phyloP scores from a whole-genome alignment of 2,113 vertebrate genomes.

The Sebastes fasciatus region DNA sequence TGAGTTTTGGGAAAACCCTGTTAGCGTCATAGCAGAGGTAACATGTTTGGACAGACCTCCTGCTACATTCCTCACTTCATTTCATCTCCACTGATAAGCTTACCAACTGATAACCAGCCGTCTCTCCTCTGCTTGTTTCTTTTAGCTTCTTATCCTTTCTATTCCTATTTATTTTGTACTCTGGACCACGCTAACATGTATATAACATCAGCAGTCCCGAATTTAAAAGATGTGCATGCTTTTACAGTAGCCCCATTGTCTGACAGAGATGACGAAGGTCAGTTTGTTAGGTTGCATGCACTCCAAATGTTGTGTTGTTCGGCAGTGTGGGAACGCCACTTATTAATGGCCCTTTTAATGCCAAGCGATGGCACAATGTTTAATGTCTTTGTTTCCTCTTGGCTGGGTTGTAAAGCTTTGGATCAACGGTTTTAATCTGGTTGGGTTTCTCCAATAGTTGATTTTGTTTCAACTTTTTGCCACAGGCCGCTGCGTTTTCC shows the following conservation, averaged over 20 bases:
- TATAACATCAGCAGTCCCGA: background rate
- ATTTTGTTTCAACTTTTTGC: too few species aligned
- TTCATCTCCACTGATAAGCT: constrained; percentile 8
- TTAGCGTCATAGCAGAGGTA: background rate
- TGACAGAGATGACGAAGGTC: background rate
- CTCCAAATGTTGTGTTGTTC: too few species aligned
- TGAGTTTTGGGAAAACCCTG: background rate
- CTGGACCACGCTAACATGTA: background rate
- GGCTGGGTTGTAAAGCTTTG: too few species aligned
- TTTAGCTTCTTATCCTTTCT: background rate
- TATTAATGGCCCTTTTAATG: too few species aligned
- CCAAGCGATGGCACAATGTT: too few species aligned
- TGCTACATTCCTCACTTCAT: background rate
- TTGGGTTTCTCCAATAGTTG: too few species aligned
- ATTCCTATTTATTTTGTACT: background rate
- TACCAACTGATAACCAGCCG: background rate
- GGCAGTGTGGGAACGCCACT: too few species aligned
- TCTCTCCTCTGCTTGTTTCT: background rate
- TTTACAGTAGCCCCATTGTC: background rate
- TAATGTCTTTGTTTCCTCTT: too few species aligned
- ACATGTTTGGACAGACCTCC: constrained; percentile 26
- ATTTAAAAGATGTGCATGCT: constrained; percentile 3
- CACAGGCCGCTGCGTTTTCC: too few species aligned
- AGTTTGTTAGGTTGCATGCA: background rate
- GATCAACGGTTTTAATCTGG: too few species aligned